Conservation (phyloP, 2,113 vertebrate genomes). For the Electrona antarctica region DNA sequence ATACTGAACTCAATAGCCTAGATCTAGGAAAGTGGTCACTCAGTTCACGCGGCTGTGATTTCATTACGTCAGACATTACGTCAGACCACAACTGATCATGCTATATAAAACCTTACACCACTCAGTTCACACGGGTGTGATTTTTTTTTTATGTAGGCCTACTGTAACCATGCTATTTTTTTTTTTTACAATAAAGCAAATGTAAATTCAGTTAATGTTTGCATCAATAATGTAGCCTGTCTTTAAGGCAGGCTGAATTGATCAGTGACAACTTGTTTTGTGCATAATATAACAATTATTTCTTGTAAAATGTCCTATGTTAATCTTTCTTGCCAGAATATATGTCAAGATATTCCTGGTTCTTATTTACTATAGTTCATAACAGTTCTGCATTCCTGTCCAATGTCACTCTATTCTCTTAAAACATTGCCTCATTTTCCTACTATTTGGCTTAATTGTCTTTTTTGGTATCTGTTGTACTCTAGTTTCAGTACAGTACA, state of each 20-base stretch:
- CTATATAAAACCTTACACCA: too few relatives aligned
- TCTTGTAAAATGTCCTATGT: not conserved
- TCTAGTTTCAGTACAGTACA: too few relatives aligned
- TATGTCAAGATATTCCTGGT: not conserved
- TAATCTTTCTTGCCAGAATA: not conserved
- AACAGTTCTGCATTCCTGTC: not conserved
- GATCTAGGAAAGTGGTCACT: too few relatives aligned
- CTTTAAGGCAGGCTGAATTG: not conserved
- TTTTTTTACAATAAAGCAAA: conserved; percentile 27
- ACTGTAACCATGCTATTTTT: not conserved
- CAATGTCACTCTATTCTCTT: not conserved
- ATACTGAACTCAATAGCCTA: too few relatives aligned
- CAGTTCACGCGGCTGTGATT: too few relatives aligned
- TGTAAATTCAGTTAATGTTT: not conserved
- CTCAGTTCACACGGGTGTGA: too few relatives aligned
- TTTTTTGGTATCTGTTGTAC: not conserved
- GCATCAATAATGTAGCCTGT: too few relatives aligned
- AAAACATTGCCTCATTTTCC: too few relatives aligned
- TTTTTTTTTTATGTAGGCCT: too few relatives aligned
- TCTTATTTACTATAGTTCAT: not conserved
- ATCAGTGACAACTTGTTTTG: not conserved
- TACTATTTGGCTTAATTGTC: not conserved
- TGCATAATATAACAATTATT: not conserved
- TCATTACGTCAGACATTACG: too few relatives aligned
- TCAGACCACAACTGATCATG: too few relatives aligned